Conservation (phyloP, 2,113 vertebrate genomes). For the Gadus chalcogrammus region DNA sequence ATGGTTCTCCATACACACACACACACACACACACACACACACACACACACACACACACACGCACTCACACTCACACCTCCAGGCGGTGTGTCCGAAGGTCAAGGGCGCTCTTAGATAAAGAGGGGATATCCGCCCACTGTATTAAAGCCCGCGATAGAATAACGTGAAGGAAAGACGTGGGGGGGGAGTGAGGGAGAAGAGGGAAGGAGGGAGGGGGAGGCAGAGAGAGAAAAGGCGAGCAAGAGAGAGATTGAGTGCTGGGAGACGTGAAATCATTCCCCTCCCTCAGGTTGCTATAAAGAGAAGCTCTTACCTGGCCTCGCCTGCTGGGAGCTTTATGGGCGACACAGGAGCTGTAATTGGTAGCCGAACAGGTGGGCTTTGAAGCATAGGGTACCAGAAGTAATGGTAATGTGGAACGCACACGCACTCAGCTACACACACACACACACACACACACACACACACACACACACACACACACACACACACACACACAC, state of each 20-base stretch:
- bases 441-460: neutral
- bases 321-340: slow-evolving; percentile 29
- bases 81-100: slow-evolving; percentile 38
- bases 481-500: neutral
- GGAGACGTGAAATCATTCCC: slow-evolving; percentile 1
- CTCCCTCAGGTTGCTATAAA: slow-evolving; percentile 33
- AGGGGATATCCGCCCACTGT: slow-evolving; percentile 48
- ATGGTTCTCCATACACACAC: neutral
- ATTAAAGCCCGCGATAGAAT: slow-evolving; percentile 12
- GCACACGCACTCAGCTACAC: neutral
- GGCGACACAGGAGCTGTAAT: slow-evolving; percentile 36
- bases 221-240: neutral
- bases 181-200: neutral
- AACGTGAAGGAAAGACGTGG: neutral
- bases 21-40: slow-evolving; percentile 12
- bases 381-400: slow-evolving; percentile 34
- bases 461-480: neutral
- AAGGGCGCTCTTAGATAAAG: slow-evolving; percentile 49
- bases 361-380: slow-evolving; percentile 27
- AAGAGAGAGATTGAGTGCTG: neutral
- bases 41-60: no score
- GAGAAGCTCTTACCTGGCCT: slow-evolving; percentile 40
- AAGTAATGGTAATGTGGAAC: slow-evolving; percentile 26
- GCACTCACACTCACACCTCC: neutral
- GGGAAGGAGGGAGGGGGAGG: neutral